Conservation (phyloP, 2,888 invertebrate species). For the Lingula anatina region DNA sequence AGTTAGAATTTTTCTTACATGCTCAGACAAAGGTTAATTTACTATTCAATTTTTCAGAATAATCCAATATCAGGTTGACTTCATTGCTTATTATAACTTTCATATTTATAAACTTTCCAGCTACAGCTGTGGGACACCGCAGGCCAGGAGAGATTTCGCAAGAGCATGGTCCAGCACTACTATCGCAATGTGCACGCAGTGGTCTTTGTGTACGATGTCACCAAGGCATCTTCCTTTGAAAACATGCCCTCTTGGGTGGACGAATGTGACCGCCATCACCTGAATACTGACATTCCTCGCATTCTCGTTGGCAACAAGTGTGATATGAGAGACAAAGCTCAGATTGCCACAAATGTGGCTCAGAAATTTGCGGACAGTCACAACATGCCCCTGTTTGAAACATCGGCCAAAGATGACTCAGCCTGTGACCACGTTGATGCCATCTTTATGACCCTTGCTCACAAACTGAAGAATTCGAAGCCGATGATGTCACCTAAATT, state of each 20-base stretch:
- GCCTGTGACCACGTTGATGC: slow-evolving; percentile 73
- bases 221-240: slow-evolving; percentile 63
- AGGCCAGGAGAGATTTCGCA: slow-evolving; percentile 75
- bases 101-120: slow-evolving; percentile 53
- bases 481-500: slow-evolving; percentile 61
- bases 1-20: neutral
- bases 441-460: slow-evolving; percentile 76
- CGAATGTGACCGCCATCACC: slow-evolving; percentile 67
- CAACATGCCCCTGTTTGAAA: slow-evolving; percentile 75
- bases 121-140: slow-evolving; percentile 75
- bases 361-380: slow-evolving; percentile 58
- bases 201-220: slow-evolving; percentile 78
- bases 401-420: slow-evolving; percentile 71
- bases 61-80: too few species aligned
- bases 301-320: slow-evolving; percentile 79
- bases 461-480: slow-evolving; percentile 66
- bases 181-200: slow-evolving; percentile 80
- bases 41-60: too few species aligned
- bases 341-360: slow-evolving; percentile 67
- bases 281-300: slow-evolving; percentile 62
- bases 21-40: too few species aligned
- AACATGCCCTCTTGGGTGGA: slow-evolving; percentile 69
- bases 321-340: slow-evolving; percentile 59
- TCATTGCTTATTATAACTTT: too few species aligned
- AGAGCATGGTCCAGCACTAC: slow-evolving; percentile 78